phyloP scores from a whole-genome alignment of 2,113 vertebrate genomes.

The Colossoma macropomum region DNA sequence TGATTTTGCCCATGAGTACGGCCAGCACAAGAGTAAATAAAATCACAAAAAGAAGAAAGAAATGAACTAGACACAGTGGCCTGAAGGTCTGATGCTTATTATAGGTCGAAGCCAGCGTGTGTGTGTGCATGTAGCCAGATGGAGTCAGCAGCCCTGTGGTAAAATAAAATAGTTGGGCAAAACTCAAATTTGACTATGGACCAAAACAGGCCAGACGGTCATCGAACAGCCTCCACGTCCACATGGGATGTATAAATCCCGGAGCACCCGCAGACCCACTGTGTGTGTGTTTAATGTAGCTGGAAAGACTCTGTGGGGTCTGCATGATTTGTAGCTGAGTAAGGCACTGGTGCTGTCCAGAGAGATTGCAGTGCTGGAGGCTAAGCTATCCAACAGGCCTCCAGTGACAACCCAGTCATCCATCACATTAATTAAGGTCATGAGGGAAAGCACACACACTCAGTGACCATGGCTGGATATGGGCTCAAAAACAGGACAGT shows the following conservation, averaged over 20 bases:
- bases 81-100: slow-evolving; percentile 1
- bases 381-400: slow-evolving; percentile 11
- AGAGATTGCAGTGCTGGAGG: neutral
- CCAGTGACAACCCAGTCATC: slow-evolving; percentile 18
- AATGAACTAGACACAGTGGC: neutral
- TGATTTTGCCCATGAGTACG: neutral
- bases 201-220: slow-evolving; percentile 16
- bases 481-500: neutral
- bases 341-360: slow-evolving; percentile 2
- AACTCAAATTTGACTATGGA: neutral
- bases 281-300: slow-evolving; percentile 15
- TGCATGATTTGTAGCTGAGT: slow-evolving; percentile 31
- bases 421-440: slow-evolving; percentile 36
- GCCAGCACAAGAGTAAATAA: neutral
- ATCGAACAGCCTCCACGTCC: slow-evolving; percentile 4
- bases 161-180: neutral
- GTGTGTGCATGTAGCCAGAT: slow-evolving; percentile 12
- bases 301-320: slow-evolving; percentile 14
- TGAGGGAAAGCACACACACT: neutral
- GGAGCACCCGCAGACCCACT: neutral
- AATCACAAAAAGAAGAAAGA: neutral
- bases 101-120: neutral
- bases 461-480: neutral
- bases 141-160: slow-evolving; percentile 9
- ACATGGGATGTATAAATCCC: slow-evolving; percentile 6